Conservation (phyloP, 1,140 invertebrate genomes). For the Pogonomyrmex californicus region DNA sequence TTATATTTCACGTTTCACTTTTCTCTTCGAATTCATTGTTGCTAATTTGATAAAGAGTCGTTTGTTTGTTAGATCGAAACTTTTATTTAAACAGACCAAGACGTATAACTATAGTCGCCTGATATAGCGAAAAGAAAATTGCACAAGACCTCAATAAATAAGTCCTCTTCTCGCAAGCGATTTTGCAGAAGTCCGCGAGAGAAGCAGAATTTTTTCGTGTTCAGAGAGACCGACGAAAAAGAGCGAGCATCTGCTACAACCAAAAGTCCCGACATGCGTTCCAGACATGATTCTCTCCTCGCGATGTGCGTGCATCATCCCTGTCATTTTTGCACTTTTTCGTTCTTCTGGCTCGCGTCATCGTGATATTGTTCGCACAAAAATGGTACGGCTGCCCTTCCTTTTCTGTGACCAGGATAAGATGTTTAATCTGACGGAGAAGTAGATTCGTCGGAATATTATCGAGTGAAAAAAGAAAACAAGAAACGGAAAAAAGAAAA, state of each 20-base stretch:
- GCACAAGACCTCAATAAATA: slow-evolving; percentile 69
- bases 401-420: slow-evolving; percentile 63
- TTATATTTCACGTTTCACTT: not conserved
- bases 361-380: slow-evolving; percentile 70
- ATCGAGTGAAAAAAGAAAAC: not conserved
- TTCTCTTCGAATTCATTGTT: not conserved
- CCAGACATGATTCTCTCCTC: slow-evolving; percentile 58
- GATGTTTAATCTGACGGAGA: slow-evolving; percentile 69
- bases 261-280: slow-evolving; percentile 44
- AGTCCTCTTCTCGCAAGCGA: slow-evolving; percentile 59
- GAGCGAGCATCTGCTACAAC: slow-evolving; percentile 68
- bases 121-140: not conserved
- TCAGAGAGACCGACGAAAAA: slow-evolving; percentile 58
- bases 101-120: not conserved
- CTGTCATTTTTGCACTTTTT: slow-evolving; percentile 44
- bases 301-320: slow-evolving; percentile 17
- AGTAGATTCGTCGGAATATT: slow-evolving; percentile 11
- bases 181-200: slow-evolving; percentile 67
- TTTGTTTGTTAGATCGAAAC: not conserved
- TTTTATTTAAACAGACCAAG: not conserved
- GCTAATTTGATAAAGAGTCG: not conserved
- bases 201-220: slow-evolving; percentile 72
- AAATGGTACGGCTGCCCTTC: slow-evolving; percentile 37
- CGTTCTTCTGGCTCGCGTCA: slow-evolving; percentile 29
- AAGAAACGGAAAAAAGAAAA: not conserved